Evolutionary conservation across 1,140 invertebrate genomes (phyloP).

Genomic region (Proales similis): DNA sequence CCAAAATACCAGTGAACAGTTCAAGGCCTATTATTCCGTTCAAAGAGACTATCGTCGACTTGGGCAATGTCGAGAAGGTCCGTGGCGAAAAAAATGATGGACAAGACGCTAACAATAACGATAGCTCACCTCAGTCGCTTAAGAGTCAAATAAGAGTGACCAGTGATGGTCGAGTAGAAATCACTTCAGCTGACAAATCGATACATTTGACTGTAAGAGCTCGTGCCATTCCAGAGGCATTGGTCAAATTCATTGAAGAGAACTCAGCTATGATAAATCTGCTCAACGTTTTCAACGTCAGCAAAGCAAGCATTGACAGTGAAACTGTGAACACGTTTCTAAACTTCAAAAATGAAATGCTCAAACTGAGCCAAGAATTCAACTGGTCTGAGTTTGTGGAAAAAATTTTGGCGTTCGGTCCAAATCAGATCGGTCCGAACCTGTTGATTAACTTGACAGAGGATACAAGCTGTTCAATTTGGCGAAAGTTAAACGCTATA

Average conservation of each 20-base stretch:
- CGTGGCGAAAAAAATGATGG: not conserved
- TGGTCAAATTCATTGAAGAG: conserved; percentile 36
- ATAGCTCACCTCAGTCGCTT: not conserved
- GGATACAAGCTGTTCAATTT: conserved; percentile 51
- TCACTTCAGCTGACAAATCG: not conserved
- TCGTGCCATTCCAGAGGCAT: conserved; percentile 26
- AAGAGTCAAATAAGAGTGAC: not conserved
- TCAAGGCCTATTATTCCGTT: conserved; percentile 94
- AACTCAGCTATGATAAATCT: conserved; percentile 21
- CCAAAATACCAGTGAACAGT: conserved; percentile 76
- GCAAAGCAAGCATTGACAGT: no score
- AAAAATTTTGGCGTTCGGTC: conserved; percentile 82
- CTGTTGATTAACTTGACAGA: conserved; percentile 64
- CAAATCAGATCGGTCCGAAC: conserved; percentile 77
- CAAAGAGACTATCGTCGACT: conserved; percentile 84
- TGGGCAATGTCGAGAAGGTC: conserved; percentile 66
- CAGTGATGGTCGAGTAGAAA: conserved; percentile 17
- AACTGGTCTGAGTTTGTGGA: conserved; percentile 60
- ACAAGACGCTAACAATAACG: not conserved
- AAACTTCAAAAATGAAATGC: conserved; percentile 50
- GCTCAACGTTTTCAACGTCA: conserved; percentile 17
- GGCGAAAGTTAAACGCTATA: conserved; percentile 43
- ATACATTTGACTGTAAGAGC: conserved; percentile 13
- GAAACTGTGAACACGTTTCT: not conserved
- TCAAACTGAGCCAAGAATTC: conserved; percentile 59